Conservation (phyloP, 2,888 invertebrate species). For the Sialis lutaria region DNA sequence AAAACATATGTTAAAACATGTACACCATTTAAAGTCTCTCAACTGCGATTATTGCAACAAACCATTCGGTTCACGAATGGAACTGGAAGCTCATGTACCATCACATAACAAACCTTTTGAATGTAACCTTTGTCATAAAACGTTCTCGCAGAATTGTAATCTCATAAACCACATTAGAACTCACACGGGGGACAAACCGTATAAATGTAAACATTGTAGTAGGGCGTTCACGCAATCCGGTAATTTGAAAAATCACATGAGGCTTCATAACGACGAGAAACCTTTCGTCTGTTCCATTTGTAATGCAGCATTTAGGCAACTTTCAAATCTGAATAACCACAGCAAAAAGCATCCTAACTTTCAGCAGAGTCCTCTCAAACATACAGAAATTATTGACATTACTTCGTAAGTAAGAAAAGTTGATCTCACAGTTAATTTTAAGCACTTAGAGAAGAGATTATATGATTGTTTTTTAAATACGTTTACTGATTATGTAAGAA, state of each 20-base stretch:
- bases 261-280: constrained; percentile 13
- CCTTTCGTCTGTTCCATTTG: constrained; percentile 13
- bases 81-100: constrained; percentile 11
- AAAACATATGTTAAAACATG: constrained; percentile 5
- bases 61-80: constrained; percentile 9
- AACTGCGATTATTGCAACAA: constrained; percentile 8
- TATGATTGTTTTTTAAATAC: too few species aligned
- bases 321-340: constrained; percentile 13
- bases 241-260: constrained; percentile 14
- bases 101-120: constrained; percentile 12
- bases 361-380: constrained; percentile 3
- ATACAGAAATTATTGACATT: not conserved
- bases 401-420: not conserved
- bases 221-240: constrained; percentile 14
- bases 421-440: too few species aligned
- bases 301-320: constrained; percentile 12
- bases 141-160: constrained; percentile 13
- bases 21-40: not conserved
- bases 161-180: constrained; percentile 12
- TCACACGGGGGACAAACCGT: constrained; percentile 12
- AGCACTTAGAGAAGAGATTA: too few species aligned
- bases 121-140: constrained; percentile 12
- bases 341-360: constrained; percentile 7
- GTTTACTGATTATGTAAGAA: too few species aligned
- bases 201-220: constrained; percentile 11